Base-by-base conservation (phyloP, 2,888 invertebrate species). In the Empis livida region DNA sequence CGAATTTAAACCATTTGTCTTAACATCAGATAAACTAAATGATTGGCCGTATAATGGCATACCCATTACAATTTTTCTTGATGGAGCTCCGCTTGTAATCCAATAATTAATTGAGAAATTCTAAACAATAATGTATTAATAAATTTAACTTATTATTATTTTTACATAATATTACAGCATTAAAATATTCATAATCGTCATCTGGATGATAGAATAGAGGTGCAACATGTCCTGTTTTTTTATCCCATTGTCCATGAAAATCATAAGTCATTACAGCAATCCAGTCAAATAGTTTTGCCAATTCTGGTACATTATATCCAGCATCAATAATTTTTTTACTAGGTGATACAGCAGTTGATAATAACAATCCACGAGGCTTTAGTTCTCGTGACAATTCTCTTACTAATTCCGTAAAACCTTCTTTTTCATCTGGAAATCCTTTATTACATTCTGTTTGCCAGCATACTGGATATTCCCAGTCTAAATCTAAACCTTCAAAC, bases 251-350 rank as follows among this genome's bases (percentile, higher is more conserved):
- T 0, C 91, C 91, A 56, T 91, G 90, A 70, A 82, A 90, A 61
- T 92, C 92, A 59, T 92, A 92, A 0, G 89, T 84, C 92, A 92
- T 92, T 0, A 92, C 88, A 1, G 90, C 86, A 43, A 92, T 85
- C 88, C 90, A 91, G 62, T 92, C 91, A 47, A 92, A 71, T 61
- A 84, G 77, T 55, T 77, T 73, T 0, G 84, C 80, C 5, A 92
- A 60, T 0, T 78, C 74, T 0, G 83, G 80, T 0, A 92, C 88
- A 59, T 91, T 84, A 61, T 92, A 92, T 0, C 84, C 86, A 3
- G 80, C 82, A 62, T 92, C 90, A 48, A 92, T 84, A 0, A 92
- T 86, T 55, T 80, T 82, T 68, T 90, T 91, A 63, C 83, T 90
- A 0, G 91, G 90, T 0, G 90, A 87, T 0, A 91, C 90, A 0